A percentile compares a stretch with the other conserved stretches of the same genome.
phyloP scores from a whole-genome alignment of 2,113 vertebrate species.

The Nothocercus julius region DNA sequence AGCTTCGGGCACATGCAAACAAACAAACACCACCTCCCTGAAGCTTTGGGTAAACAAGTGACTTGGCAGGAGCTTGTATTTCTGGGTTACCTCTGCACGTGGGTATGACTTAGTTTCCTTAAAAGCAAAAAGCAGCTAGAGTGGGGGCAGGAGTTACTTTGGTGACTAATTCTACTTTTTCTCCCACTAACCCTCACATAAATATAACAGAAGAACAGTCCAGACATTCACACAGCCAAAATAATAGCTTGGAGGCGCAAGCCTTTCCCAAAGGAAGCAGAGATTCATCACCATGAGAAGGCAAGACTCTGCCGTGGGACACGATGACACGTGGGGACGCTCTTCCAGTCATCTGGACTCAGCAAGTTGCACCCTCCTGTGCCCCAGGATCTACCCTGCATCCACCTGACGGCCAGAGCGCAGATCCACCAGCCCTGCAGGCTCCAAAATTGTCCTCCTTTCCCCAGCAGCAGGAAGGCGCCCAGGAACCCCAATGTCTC shows the following conservation, averaged over 20 bases:
- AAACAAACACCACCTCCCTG: background rate
- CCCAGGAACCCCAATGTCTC: background rate
- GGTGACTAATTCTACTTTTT: background rate
- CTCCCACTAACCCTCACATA: fast-evolving
- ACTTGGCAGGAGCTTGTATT: conserved; percentile 19
- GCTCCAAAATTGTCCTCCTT: background rate
- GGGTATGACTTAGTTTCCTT: conserved; percentile 48
- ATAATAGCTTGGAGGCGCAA: background rate
- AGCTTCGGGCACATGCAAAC: background rate
- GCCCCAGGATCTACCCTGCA: background rate
- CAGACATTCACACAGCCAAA: background rate
- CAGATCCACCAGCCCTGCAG: background rate
- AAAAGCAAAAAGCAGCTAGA: conserved; percentile 17
- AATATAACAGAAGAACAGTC: background rate
- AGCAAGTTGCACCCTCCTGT: background rate
- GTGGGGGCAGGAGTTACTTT: background rate
- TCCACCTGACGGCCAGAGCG: background rate
- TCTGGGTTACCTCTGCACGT: conserved; percentile 33
- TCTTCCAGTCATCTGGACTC: background rate
- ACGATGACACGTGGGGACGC: fast-evolving
- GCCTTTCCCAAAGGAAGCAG: background rate
- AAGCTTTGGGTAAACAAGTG: conserved; percentile 15
- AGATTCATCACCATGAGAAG: background rate
- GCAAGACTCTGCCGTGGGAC: background rate
- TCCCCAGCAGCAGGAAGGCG: background rate